Evolutionary conservation across 2,797 vertebrate genomes (phyloP).

Genomic region (Psittacula echo): DNA sequence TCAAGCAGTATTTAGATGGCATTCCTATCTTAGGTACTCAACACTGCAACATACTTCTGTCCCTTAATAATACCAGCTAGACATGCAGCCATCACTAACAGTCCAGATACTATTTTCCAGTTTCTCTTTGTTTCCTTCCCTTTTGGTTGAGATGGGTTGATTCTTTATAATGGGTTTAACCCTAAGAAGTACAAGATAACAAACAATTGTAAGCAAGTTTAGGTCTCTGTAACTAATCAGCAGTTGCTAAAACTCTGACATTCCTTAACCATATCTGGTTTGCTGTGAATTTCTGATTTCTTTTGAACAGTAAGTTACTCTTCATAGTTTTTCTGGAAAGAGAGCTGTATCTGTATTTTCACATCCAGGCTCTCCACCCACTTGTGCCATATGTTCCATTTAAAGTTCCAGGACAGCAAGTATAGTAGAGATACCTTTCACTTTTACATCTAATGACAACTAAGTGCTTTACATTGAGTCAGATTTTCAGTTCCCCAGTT

Average conservation of each 20-base stretch:
- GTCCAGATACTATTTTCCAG: neutral
- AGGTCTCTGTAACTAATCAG: slow-evolving; percentile 34
- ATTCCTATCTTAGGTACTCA: slow-evolving; percentile 62
- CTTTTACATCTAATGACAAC: slow-evolving; percentile 40
- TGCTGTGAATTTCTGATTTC: slow-evolving; percentile 3
- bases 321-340: slow-evolving; percentile 28
- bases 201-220: neutral
- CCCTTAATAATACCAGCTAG: neutral
- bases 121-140: slow-evolving; percentile 15
- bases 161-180: neutral
- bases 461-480: slow-evolving; percentile 34
- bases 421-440: slow-evolving; percentile 29
- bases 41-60: neutral
- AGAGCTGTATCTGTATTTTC: slow-evolving; percentile 42
- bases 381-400: slow-evolving; percentile 48
- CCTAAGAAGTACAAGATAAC: neutral
- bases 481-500: slow-evolving; percentile 38
- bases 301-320: slow-evolving; percentile 32
- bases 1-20: slow-evolving; percentile 37
- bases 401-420: slow-evolving; percentile 55
- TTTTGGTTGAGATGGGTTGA: neutral
- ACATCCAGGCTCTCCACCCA: slow-evolving; percentile 11
- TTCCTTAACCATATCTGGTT: slow-evolving; percentile 55
- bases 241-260: slow-evolving; percentile 25
- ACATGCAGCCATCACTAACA: neutral